Evolutionary conservation across 2,888 invertebrate species (phyloP), one percentile per base, ranked within the genome.

Genomic region (Hemithea aestivaria): DNA sequence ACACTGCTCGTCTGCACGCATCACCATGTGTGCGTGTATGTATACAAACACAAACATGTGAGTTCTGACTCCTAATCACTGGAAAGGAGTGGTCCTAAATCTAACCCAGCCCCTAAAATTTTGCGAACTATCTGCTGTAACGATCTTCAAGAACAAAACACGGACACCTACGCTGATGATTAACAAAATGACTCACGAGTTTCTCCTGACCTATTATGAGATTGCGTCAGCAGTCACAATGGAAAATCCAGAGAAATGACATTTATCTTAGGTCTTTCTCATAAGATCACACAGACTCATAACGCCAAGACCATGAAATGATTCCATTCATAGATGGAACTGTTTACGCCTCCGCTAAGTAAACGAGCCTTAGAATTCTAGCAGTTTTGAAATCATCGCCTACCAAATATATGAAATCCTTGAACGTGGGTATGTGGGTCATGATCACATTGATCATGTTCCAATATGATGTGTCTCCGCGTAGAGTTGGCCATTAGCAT

Each of bases 331-430:
- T 55, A 53, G 48, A 48, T 35, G 31, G n/a, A 35, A 42, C 27
- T 31, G 16, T 63, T 56, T 49, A 58, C 67, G 65, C 62, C 66
- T 68, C 61, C 53, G 68, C 70, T 78, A 80, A 75, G 66, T 67
- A 73, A 73, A 71, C 69, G 64, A 66, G 56, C 70, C 70, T 78
- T 71, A 72, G 76, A 69, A 74, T 70, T 76, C 70, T 68, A 66
- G 58, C 61, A 54, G 69, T 83, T 85, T 84, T 80, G 84, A 76
- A 85, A 87, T 85, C 75, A 62, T 68, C 70, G 66, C 67, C 81
- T 83, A 79, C 83, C 83, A 84, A 85, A 85, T 84, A 81, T 81
- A 83, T 77, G 75, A 81, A 84, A 84, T 85, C 85, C 87, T 87
- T 87, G 84, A 84, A 81, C 79, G 69, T 70, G 68, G 66, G 46